phyloP scores from a whole-genome alignment of 2,113 vertebrate genomes.

The Pteronura brasiliensis region DNA sequence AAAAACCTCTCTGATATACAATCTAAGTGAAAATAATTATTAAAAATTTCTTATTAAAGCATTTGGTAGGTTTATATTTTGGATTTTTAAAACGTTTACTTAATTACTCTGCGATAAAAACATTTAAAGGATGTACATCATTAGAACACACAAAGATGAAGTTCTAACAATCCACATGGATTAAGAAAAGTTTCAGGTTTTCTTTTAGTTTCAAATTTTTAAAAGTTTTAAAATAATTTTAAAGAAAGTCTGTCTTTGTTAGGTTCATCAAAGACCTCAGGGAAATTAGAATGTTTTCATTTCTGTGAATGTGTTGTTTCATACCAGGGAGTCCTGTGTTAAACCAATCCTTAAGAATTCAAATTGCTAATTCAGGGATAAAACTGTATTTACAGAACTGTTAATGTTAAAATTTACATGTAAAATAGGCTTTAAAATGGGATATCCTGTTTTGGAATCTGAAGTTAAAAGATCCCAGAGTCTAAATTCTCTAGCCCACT shows the following conservation, averaged over 20 bases:
- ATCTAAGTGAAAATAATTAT: constrained; percentile 1
- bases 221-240: constrained; percentile 17
- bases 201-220: constrained; percentile 9
- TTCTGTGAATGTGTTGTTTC: neutral
- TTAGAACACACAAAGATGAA: neutral
- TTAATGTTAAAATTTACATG: constrained; percentile 35
- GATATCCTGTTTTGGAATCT: neutral
- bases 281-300: constrained; percentile 16
- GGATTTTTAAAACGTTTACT: neutral
- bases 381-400: neutral
- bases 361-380: constrained; percentile 19
- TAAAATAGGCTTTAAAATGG: constrained; percentile 20
- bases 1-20: neutral
- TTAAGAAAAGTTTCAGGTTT: neutral
- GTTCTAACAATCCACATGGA: neutral
- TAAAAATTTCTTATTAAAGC: neutral
- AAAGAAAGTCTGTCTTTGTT: neutral
- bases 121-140: neutral
- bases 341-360: neutral
- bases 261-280: neutral
- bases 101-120: neutral
- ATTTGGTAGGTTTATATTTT: neutral
- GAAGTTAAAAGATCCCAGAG: neutral
- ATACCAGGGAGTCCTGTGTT: neutral
- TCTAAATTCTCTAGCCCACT: neutral